These are phyloP conservation scores for Drosophila mauritiana DNA, from an alignment of 1,140 invertebrate genomes.

Conservation along the genomic window DNA sequence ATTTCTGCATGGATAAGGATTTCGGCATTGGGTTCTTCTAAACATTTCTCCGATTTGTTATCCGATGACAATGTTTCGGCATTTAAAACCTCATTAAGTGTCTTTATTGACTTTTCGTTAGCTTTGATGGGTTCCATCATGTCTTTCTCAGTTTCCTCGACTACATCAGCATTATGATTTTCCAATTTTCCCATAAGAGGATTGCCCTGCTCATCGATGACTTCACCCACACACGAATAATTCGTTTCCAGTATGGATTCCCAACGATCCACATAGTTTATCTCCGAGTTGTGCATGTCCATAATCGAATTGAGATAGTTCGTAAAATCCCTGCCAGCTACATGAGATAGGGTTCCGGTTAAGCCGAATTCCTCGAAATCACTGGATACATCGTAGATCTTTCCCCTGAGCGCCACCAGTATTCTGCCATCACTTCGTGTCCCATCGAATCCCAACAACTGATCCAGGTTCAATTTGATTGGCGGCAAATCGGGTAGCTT, in stretches of 20 bases:
- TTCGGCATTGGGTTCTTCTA: background rate
- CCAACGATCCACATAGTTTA: conserved; percentile 45
- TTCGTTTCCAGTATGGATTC: conserved; percentile 27
- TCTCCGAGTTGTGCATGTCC: background rate
- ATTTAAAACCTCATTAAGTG: background rate
- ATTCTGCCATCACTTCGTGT: conserved; percentile 52
- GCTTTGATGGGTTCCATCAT: background rate
- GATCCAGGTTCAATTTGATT: conserved; percentile 8
- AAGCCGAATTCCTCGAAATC: conserved; percentile 24
- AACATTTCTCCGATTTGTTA: background rate
- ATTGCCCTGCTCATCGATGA: conserved; percentile 19
- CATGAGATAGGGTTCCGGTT: conserved; percentile 13
- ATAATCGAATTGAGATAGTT: conserved; percentile 28
- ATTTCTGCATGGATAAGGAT: background rate
- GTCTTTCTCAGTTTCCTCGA: background rate
- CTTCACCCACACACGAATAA: conserved; percentile 39
- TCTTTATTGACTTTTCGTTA: background rate
- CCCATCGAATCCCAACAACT: conserved; percentile 37
- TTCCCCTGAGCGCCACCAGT: conserved; percentile 41
- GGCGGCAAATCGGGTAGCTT: conserved; percentile 14
- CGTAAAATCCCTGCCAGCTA: conserved; percentile 53
- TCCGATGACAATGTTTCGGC: background rate
- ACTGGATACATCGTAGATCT: conserved; percentile 54
- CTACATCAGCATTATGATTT: background rate
- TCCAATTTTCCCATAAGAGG: background rate